Evolutionary conservation across 2,888 invertebrate species (phyloP).

Genomic region (Andrena trimmerana): DNA sequence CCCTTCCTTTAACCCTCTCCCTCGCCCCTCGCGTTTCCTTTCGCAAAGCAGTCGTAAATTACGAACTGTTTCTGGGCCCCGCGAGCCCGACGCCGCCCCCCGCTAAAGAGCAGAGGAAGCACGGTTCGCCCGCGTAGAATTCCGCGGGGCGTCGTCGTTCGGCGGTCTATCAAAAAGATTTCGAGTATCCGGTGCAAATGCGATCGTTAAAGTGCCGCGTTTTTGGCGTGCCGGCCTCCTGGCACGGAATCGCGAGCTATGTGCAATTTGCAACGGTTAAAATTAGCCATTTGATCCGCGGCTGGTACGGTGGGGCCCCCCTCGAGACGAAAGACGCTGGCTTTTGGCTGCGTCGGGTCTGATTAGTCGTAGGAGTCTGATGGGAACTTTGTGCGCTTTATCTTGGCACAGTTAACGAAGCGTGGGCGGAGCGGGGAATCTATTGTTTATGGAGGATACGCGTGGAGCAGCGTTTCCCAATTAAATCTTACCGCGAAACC

Average conservation of each 20-base stretch:
- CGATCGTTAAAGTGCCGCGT: slow-evolving; percentile 36
- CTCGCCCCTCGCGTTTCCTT: slow-evolving; percentile 22
- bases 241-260: slow-evolving; percentile 39
- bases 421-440: too few relatives aligned
- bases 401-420: too few relatives aligned
- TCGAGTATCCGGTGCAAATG: slow-evolving; percentile 18
- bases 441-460: too few relatives aligned
- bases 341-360: too few relatives aligned
- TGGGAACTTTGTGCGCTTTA: too few relatives aligned
- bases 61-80: slow-evolving; percentile 11
- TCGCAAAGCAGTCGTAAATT: slow-evolving; percentile 51
- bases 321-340: too few relatives aligned
- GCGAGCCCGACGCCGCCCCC: neutral
- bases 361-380: too few relatives aligned
- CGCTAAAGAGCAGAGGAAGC: slow-evolving; percentile 14
- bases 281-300: slow-evolving; percentile 36
- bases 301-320: neutral
- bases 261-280: slow-evolving; percentile 45
- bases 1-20: neutral
- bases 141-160: neutral
- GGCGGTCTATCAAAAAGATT: neutral
- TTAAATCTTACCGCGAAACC: too few relatives aligned
- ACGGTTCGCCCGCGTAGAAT: neutral
- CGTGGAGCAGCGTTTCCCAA: too few relatives aligned
- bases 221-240: slow-evolving; percentile 38